Evolutionary conservation across 1,140 invertebrate species (phyloP), one percentile per base, ranked within the genome.

Genomic region (Drosophila gunungcola): DNA sequence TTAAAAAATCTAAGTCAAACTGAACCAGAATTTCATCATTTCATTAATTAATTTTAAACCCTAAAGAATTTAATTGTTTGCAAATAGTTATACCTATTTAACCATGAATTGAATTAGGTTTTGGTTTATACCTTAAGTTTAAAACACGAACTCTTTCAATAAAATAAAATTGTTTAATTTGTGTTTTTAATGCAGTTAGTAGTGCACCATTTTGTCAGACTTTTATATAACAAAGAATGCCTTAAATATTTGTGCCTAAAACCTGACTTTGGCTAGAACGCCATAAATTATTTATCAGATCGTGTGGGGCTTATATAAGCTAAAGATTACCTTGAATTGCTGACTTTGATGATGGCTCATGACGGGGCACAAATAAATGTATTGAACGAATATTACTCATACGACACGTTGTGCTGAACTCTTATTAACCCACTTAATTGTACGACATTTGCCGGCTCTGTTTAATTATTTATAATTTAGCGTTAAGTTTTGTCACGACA

Each of bases 391-490:
- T 13, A 76, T 76, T 76, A 75, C 60, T 78, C 57, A 69, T 78
- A 56, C 72, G 53, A 70, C 43, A 70, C 52, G 65, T 41, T 49
- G 43, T 39, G 34, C 42, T 13, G 68, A 6, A 56, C 54, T 46
- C 63, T 45, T 75, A 58, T 56, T 77, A 78, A 52, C 55, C 68
- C 62, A 70, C 27, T 78, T 80, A 69, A 85, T 64, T 54, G 64
- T n/a, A 48, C 68, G 79, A 63, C 76, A 80, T 70, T 64, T 57
- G 42, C 36, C 46, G 45, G 16, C 36, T 21, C 51, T 56, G 49
- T 43, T 62, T 68, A 77, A 85, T 85, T 78, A 63, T 58, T 78
- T 64, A 63, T 55, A 60, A 75, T 70, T 65, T 56, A 58, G 56
- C 65, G 42, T 10, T 58, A 46, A 63, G 61, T 52, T 43, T 43